Percentiles rank a stretch among this genome's conserved stretches.
phyloP scores from a whole-genome alignment of 2,888 invertebrate species.

The Bhutanitis thaidina region DNA sequence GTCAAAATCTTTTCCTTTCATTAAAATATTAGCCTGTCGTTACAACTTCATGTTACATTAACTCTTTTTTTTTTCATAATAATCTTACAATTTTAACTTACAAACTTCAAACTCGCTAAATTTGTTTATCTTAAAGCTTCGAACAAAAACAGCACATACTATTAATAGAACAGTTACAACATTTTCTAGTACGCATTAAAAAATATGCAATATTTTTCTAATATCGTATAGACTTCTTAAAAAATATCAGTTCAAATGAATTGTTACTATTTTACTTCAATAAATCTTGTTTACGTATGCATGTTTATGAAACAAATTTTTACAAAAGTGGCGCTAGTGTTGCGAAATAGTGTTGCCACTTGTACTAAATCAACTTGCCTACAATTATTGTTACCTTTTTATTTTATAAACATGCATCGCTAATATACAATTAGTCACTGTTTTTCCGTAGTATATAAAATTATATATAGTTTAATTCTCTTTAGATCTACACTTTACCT shows the following conservation, averaged over 20 bases:
- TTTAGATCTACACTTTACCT: slow-evolving; percentile 61
- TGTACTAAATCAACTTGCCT: not conserved
- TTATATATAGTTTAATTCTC: slow-evolving; percentile 58
- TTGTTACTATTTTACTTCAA: slow-evolving; percentile 36
- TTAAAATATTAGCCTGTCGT: not conserved
- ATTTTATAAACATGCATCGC: slow-evolving; percentile 54
- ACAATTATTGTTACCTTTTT: slow-evolving; percentile 2
- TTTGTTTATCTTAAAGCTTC: slow-evolving; percentile 21
- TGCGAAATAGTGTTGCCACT: slow-evolving; percentile 37
- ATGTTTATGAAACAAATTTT: slow-evolving; percentile 39
- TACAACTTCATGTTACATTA: not conserved
- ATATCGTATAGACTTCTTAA: slow-evolving; percentile 35
- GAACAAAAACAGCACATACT: slow-evolving; percentile 35
- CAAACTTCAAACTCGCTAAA: slow-evolving; percentile 4
- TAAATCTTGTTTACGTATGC: slow-evolving; percentile 47
- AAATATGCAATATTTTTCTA: slow-evolving; percentile 71
- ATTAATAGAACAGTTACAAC: slow-evolving; percentile 43
- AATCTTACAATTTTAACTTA: not conserved
- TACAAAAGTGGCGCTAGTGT: slow-evolving; percentile 30
- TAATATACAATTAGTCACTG: slow-evolving; percentile 42
- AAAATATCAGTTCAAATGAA: slow-evolving; percentile 40
- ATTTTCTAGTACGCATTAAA: slow-evolving; percentile 54
- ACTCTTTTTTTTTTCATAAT: not conserved
- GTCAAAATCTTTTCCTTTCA: not conserved
- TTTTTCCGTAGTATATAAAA: slow-evolving; percentile 58